These are phyloP conservation scores for Odontesthes bonariensis DNA, from an alignment of 2,113 vertebrate species.

Conservation along the genomic window DNA sequence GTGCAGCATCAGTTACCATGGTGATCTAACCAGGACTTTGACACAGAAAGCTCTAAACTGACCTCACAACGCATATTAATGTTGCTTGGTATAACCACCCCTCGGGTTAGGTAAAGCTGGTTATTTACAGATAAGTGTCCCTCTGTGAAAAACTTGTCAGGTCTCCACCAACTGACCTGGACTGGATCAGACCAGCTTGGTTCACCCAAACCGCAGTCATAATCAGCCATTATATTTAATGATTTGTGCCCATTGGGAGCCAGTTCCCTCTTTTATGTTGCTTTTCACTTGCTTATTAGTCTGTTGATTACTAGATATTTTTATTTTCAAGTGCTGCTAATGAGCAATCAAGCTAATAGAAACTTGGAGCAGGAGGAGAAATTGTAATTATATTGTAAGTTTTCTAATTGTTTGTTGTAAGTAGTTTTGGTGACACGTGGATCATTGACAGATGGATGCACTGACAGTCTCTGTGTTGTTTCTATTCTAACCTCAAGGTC, in stretches of 20 bases:
- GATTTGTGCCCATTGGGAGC: background rate
- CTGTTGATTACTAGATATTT: conserved; percentile 5
- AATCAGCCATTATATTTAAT: background rate
- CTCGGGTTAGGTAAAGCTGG: background rate
- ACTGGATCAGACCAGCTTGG: background rate
- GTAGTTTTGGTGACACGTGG: background rate
- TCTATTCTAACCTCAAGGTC: conserved; percentile 20
- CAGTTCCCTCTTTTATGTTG: conserved; percentile 11
- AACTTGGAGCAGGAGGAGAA: background rate
- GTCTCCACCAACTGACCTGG: too few relatives aligned
- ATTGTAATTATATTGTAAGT: background rate
- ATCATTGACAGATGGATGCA: background rate
- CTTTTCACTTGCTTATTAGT: conserved; percentile 12
- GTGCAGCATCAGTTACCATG: background rate
- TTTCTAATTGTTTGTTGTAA: background rate
- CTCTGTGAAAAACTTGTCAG: background rate
- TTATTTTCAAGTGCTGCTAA: conserved; percentile 9
- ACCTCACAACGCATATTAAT: background rate
- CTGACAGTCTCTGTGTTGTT: background rate
- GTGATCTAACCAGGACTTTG: background rate
- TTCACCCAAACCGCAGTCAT: background rate
- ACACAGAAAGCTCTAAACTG: background rate
- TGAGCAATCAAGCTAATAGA: conserved; percentile 21
- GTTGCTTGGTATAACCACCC: background rate
- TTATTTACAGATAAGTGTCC: background rate